Percentiles rank a stretch among this genome's conserved stretches.
Conservation (phyloP, 2,113 vertebrate genomes). For the Bos taurus region DNA sequence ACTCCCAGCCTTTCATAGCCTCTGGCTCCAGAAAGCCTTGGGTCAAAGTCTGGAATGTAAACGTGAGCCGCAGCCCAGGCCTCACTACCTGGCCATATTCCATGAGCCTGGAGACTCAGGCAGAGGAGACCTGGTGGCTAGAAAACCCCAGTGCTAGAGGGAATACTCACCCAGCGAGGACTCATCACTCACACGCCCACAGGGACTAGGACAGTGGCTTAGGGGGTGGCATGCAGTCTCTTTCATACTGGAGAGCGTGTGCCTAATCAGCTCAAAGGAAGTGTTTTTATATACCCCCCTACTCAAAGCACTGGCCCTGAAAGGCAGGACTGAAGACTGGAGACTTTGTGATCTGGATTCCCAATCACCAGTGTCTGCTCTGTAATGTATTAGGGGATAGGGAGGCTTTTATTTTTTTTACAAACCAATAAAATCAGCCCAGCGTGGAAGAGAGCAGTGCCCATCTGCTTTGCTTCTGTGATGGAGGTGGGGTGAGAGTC, state of each 20-base stretch:
- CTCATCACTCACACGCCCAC: rapidly evolving
- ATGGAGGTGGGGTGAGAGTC: neutral
- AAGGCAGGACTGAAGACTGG: neutral
- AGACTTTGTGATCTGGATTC: neutral
- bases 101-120: neutral
- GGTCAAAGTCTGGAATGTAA: neutral
- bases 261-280: neutral
- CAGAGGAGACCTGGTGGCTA: neutral
- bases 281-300: neutral
- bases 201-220: neutral
- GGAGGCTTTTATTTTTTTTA: neutral
- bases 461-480: neutral
- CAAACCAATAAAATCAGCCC: neutral
- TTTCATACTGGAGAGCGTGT: neutral
- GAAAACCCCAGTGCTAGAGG: neutral
- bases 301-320: neutral
- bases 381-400: too few species aligned
- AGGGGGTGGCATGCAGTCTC: too few species aligned
- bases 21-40: neutral
- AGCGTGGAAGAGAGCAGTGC: neutral
- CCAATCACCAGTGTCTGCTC: neutral
- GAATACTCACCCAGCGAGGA: neutral
- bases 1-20: neutral
- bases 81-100: neutral
- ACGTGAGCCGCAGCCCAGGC: neutral